phyloP scores from a whole-genome alignment of 2,113 vertebrate genomes.

The Notarius lentiginosus region DNA sequence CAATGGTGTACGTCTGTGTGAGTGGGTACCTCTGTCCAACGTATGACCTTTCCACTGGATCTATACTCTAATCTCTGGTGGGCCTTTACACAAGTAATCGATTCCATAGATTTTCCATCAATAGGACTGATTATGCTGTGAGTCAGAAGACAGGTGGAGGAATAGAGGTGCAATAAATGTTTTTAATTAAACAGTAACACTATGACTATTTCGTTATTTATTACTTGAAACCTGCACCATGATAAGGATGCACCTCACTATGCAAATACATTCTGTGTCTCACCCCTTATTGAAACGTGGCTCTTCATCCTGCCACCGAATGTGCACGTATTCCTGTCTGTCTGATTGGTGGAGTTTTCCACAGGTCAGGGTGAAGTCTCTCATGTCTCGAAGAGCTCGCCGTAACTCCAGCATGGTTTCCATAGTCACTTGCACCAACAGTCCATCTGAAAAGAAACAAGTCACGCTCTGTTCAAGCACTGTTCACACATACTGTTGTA shows the following conservation, averaged over 20 bases:
- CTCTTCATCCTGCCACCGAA: conserved; percentile 95
- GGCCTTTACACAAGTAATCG: conserved; percentile 90
- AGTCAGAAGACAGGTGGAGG: conserved; percentile 20
- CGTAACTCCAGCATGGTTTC: conserved; percentile 94
- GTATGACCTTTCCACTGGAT: conserved; percentile 95
- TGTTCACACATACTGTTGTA: background rate
- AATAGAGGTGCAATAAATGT: background rate
- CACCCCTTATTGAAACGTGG: conserved; percentile 93
- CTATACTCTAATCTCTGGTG: conserved; percentile 97
- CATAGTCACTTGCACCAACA: conserved; percentile 97
- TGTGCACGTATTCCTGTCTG: conserved; percentile 89
- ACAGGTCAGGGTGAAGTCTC: conserved; percentile 92
- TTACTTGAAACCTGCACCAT: background rate
- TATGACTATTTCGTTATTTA: conserved; percentile 18
- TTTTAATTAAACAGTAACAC: background rate
- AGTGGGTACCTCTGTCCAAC: conserved; percentile 89
- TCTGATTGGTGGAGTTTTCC: conserved; percentile 89
- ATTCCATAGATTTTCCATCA: conserved; percentile 97
- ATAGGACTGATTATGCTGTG: conserved; percentile 90
- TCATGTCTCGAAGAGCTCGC: conserved; percentile 92
- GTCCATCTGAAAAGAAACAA: conserved; percentile 73
- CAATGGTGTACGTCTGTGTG: background rate
- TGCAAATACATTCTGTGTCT: conserved; percentile 53
- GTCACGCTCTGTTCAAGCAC: conserved; percentile 28
- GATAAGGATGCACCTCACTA: background rate